A percentile compares a stretch with the other conserved stretches of the same genome.
These are phyloP conservation scores for Albula goreensis DNA, from an alignment of 2,113 vertebrate species.

Conservation along the genomic window DNA sequence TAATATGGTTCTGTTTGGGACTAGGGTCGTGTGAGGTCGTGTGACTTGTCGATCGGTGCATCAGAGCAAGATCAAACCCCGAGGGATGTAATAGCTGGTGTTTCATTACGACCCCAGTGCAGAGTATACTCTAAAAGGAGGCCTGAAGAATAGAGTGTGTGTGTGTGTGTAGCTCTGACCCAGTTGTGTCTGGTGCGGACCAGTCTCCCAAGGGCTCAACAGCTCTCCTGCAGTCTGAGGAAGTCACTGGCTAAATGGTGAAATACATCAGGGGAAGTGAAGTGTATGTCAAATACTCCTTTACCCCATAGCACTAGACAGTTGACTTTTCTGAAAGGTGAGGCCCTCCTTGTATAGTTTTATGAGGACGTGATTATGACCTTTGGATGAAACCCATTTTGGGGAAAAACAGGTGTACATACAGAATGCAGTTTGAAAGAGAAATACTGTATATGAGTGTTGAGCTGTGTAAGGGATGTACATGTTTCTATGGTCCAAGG, in stretches of 20 bases:
- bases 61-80: not conserved
- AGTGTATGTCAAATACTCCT: not conserved
- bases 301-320: not conserved
- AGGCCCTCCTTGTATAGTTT: not conserved
- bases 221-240: not conserved
- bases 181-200: not conserved
- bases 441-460: constrained; percentile 12
- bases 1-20: constrained; percentile 16
- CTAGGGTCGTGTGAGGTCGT: constrained; percentile 33
- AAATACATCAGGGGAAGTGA: not conserved
- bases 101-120: constrained; percentile 27
- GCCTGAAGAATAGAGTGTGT: not conserved
- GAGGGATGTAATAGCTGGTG: constrained; percentile 22
- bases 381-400: not conserved
- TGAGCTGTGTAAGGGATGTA: constrained; percentile 21
- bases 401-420: constrained; percentile 2
- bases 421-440: not conserved
- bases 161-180: not conserved
- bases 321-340: not conserved
- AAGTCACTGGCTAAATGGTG: not conserved
- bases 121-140: constrained; percentile 29
- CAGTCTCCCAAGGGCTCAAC: not conserved
- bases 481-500: constrained; percentile 40
- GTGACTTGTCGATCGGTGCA: constrained; percentile 26
- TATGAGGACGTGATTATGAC: not conserved